Evolutionary conservation across 2,797 vertebrate species (phyloP), one percentile per base, ranked within the genome.

Genomic region (Trematomus bernacchii): DNA sequence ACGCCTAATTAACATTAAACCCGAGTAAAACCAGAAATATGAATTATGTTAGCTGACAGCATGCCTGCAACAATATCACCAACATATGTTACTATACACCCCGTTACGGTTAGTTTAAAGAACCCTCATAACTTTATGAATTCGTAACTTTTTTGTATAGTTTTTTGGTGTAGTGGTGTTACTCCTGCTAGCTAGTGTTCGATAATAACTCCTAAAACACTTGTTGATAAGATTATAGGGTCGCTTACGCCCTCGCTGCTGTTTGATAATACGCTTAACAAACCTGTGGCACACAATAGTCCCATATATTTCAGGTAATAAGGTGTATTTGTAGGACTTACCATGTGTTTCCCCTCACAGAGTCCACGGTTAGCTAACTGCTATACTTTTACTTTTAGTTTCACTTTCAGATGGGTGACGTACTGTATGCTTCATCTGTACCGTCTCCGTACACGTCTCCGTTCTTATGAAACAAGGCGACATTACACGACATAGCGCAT

Each of bases 301-400:
- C 21, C 8, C 3, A 1, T 42, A 0, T 18, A 44, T 3, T 2
- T 8, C 4, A 46, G 0, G 11, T 54, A 19, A 48, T 43, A 0
- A 0, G 2, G 11, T 1, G 0, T 21, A 23, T 33, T 27, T 13
- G 0, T 1, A 3, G 2, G 0, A 70, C 69, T 63, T 68, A 88
- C 88, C 46, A n/a, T 46, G 47, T 27, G 0, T 0, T 2, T 1
- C 33, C 3, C n/a, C 15, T 1, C 14, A 27, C 27, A 27, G 27
- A 18, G 37, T 21, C 27, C 8, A 1, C 50, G 0, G 40, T 10
- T n/a, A 46, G 44, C 76, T 58, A 10, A n/a, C 13, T 1, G 7
- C 10, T 40, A 10, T 3, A 3, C 19, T 3, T n/a, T 76, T 1
- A 46, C 40, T 80, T 90, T 85, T 19, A 53, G 13, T 92, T 91